A percentile compares a stretch with the other conserved stretches of the same genome.
Evolutionary conservation across 2,113 vertebrate species (phyloP).

Genomic region (Anoplopoma fimbria): DNA sequence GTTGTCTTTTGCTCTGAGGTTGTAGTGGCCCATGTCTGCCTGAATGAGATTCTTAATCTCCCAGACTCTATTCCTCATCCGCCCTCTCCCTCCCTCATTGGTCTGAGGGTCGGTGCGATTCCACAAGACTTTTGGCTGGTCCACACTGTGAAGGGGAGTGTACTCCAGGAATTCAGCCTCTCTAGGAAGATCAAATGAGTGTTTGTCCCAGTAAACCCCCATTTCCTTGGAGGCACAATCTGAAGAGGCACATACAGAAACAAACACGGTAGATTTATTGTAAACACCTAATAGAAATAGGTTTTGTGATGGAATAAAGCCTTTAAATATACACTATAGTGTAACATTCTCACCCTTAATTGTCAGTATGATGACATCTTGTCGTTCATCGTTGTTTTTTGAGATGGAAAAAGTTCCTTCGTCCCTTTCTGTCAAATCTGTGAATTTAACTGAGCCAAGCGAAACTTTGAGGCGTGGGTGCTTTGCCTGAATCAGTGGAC

Average conservation of each 20-base stretch:
- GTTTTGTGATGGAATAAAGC: not conserved
- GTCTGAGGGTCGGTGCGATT: constrained; percentile 31
- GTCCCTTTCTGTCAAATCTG: constrained; percentile 51
- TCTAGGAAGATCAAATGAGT: rapidly evolving
- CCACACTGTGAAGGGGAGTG: rapidly evolving
- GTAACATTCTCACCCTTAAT: constrained; percentile 47
- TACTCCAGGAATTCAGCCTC: constrained; percentile 37
- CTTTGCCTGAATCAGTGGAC: constrained; percentile 21
- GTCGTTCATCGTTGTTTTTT: rapidly evolving
- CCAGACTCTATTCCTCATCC: rapidly evolving
- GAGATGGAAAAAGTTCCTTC: not conserved
- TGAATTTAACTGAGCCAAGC: rapidly evolving
- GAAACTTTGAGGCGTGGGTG: constrained; percentile 22
- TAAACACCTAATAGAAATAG: not conserved
- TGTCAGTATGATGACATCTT: not conserved
- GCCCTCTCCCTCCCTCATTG: not conserved
- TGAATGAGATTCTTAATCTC: constrained; percentile 1
- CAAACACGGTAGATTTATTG: not conserved
- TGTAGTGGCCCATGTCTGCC: constrained; percentile 64
- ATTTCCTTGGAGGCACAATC: constrained; percentile 12
- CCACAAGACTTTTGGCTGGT: constrained; percentile 41
- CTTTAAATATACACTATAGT: not conserved
- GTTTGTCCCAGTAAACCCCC: rapidly evolving
- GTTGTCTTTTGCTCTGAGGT: constrained; percentile 27
- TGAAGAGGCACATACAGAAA: constrained; percentile 28